Evolutionary conservation across 2,888 invertebrate genomes (phyloP), one percentile per base, ranked within the genome.

Genomic region (Ochropleura leucogaster): DNA sequence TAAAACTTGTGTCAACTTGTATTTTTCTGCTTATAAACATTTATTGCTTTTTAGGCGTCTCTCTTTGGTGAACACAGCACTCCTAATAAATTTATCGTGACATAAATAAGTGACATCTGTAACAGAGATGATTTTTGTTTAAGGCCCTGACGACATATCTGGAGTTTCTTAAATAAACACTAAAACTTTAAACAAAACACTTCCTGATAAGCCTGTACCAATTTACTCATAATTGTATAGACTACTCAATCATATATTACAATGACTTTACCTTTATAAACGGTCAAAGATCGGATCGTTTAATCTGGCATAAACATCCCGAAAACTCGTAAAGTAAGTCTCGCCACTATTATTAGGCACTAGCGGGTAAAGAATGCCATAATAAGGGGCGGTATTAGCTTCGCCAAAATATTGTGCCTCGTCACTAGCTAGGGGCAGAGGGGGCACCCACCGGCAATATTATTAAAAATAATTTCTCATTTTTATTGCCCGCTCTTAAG

Each of bases 391-490:
- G 84, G 82, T 84, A 91, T 91, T 90, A 92, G 91, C 89, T 87
- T 87, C 89, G 89, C 91, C 92, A 90, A 93, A 94, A 95, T 95
- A 94, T 95, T 93, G 93, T 93, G 92, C 89, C 82, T 82, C 90
- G 93, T 93, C 94, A 93, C 90, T 86, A 89, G 84, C 88, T 84
- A 62, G 44, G 62, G 62, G 44, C 44, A 62, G n/a, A 79, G 87
- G 88, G 87, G 87, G 90, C 87, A 73, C 83, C 65, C 76, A 80
- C 85, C 85, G 86, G 87, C 92, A 92, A 92, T 94, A 93, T 95
- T 96, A 96, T 96, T 96, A 96, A 96, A 96, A 96, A 96, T 96
- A 96, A 96, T 96, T 96, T 95, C 96, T 96, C 96, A 96, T 95
- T 96, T 96, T 96, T 96, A 96, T 96, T 95, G 91, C 94, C 90